phyloP scores from a whole-genome alignment of 2,888 invertebrate genomes.

The Lochmaea capreae region DNA sequence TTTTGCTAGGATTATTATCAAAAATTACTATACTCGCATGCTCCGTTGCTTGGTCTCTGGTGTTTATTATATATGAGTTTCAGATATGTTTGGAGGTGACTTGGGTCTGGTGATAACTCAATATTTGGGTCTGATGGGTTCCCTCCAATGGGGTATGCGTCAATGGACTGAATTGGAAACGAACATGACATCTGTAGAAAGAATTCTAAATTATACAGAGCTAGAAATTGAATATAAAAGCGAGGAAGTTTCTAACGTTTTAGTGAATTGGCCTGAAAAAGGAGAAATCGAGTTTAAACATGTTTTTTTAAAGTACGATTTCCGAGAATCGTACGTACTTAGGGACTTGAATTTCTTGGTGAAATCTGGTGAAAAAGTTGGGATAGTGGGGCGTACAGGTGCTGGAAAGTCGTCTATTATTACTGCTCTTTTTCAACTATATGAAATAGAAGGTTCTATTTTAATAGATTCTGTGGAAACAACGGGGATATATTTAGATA shows the following conservation, averaged over 20 bases:
- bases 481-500: slow-evolving; percentile 76
- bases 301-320: slow-evolving; percentile 79
- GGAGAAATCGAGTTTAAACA: slow-evolving; percentile 78
- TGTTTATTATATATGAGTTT: slow-evolving; percentile 23
- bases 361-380: slow-evolving; percentile 79
- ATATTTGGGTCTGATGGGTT: slow-evolving; percentile 76
- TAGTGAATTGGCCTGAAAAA: slow-evolving; percentile 77
- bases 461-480: slow-evolving; percentile 84
- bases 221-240: slow-evolving; percentile 56
- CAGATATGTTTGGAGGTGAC: slow-evolving; percentile 75
- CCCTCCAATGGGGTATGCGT: slow-evolving; percentile 74
- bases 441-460: slow-evolving; percentile 82
- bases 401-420: slow-evolving; percentile 86
- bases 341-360: slow-evolving; percentile 77
- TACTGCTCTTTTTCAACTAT: slow-evolving; percentile 83
- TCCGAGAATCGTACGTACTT: slow-evolving; percentile 79
- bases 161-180: slow-evolving; percentile 87
- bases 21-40: no score
- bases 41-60: no score
- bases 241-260: slow-evolving; percentile 63
- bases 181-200: slow-evolving; percentile 63
- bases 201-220: slow-evolving; percentile 56
- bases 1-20: no score
- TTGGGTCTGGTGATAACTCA: slow-evolving; percentile 86
- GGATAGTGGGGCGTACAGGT: slow-evolving; percentile 86